Percentiles rank a stretch among this genome's conserved stretches.
These are phyloP conservation scores for Dromius quadrimaculatus DNA, from an alignment of 2,888 invertebrate genomes.

Conservation along the genomic window DNA sequence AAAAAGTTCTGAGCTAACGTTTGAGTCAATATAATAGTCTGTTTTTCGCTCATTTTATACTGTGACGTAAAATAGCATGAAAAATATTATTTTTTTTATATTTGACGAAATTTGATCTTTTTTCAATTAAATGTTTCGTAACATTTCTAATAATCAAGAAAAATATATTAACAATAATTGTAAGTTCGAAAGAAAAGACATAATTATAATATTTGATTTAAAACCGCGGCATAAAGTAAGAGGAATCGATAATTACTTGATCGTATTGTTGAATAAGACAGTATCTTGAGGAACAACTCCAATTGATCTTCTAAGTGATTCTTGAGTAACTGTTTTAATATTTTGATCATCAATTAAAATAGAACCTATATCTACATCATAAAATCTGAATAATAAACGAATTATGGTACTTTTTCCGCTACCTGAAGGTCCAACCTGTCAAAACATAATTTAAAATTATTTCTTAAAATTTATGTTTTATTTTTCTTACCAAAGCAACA, in stretches of 20 bases:
- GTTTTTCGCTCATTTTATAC: too few relatives aligned
- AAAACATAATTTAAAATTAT: constrained; percentile 20
- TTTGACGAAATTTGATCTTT: too few relatives aligned
- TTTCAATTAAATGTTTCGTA: too few relatives aligned
- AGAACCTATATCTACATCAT: constrained; percentile 90
- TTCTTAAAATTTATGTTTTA: not conserved
- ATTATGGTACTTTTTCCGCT: constrained; percentile 97
- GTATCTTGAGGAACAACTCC: constrained; percentile 98
- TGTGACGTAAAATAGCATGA: too few relatives aligned
- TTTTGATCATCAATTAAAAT: constrained; percentile 92
- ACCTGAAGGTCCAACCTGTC: constrained; percentile 87
- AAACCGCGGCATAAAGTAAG: not conserved
- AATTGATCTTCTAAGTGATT: constrained; percentile 85
- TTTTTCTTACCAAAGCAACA: constrained; percentile 76
- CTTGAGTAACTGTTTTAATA: constrained; percentile 86
- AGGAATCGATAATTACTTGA: constrained; percentile 70
- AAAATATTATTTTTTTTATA: too few relatives aligned
- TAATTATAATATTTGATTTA: too few relatives aligned
- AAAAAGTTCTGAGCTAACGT: too few relatives aligned
- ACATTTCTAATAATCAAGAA: too few relatives aligned
- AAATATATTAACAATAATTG: too few relatives aligned
- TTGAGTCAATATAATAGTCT: too few relatives aligned
- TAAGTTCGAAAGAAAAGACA: too few relatives aligned
- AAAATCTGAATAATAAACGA: constrained; percentile 94
- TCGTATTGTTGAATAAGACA: constrained; percentile 92